Conservation (phyloP, 2,888 invertebrate species). For the Linyphia triangularis region DNA sequence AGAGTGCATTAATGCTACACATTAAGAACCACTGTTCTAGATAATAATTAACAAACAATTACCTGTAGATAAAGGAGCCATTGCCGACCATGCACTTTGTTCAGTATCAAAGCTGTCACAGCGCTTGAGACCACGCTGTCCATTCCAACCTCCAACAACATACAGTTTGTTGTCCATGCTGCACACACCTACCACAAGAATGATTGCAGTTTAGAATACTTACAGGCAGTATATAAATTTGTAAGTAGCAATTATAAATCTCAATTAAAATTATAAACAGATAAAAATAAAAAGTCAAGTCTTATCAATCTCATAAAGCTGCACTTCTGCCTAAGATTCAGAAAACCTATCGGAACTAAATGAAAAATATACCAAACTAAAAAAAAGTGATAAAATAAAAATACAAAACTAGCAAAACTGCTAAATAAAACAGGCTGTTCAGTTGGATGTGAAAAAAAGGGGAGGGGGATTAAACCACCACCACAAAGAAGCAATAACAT, state of each 20-base stretch:
- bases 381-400: background rate
- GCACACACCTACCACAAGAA: constrained; percentile 83
- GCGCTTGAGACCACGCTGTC: constrained; percentile 85
- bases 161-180: constrained; percentile 85
- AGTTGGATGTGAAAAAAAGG: constrained; percentile 47
- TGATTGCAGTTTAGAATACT: constrained; percentile 19
- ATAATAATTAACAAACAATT: background rate
- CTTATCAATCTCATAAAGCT: background rate
- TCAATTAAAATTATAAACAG: background rate
- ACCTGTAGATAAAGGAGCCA: constrained; percentile 86
- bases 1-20: background rate
- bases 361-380: constrained; percentile 6
- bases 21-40: background rate
- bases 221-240: no score
- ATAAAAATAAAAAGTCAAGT: background rate
- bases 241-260: background rate
- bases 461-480: background rate
- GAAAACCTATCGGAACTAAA: background rate
- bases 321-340: constrained; percentile 5
- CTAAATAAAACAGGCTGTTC: constrained; percentile 56
- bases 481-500: no score
- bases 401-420: constrained; percentile 10
- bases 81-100: constrained; percentile 84
- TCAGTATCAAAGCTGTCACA: constrained; percentile 87
- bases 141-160: constrained; percentile 90